These are phyloP conservation scores for Scaptomyza flava DNA, from an alignment of 2,888 invertebrate genomes.

Conservation along the genomic window DNA sequence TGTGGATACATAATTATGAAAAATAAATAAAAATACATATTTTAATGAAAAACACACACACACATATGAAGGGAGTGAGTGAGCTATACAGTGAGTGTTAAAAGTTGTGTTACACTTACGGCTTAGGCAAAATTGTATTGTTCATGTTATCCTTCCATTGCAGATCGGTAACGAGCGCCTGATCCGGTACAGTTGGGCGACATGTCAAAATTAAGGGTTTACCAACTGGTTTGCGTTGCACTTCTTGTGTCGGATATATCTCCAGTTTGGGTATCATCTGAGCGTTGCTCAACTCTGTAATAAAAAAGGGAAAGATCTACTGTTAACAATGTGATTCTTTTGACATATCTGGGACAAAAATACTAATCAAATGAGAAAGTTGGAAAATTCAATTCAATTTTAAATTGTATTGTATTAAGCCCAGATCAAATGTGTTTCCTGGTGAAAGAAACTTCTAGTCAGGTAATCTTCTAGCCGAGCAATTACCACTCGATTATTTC, in stretches of 20 bases:
- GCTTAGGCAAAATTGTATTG: slow-evolving; percentile 88
- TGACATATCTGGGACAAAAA: too few species aligned
- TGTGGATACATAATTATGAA: slow-evolving; percentile 14
- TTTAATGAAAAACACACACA: slow-evolving; percentile 1
- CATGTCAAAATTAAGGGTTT: slow-evolving; percentile 92
- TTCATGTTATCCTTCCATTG: slow-evolving; percentile 92
- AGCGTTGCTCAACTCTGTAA: slow-evolving; percentile 76
- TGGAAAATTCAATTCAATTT: too few species aligned
- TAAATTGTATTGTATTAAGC: too few species aligned
- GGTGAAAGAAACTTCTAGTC: too few species aligned
- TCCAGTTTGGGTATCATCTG: slow-evolving; percentile 85
- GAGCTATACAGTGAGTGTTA: background rate
- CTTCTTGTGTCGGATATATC: slow-evolving; percentile 89
- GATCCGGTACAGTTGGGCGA: slow-evolving; percentile 89
- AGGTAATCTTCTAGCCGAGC: background rate
- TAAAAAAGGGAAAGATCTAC: background rate
- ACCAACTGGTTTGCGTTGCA: slow-evolving; percentile 90
- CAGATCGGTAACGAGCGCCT: slow-evolving; percentile 88
- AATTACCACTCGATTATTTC: background rate
- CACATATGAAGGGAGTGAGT: slow-evolving; percentile 1
- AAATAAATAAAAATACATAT: slow-evolving; percentile 3
- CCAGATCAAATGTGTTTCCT: too few species aligned
- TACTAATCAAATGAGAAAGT: too few species aligned
- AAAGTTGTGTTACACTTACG: slow-evolving; percentile 86
- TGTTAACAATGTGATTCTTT: too few species aligned